Evolutionary conservation across 2,888 invertebrate genomes (phyloP), one percentile per base, ranked within the genome.

Genomic region (Eudemis profundana): DNA sequence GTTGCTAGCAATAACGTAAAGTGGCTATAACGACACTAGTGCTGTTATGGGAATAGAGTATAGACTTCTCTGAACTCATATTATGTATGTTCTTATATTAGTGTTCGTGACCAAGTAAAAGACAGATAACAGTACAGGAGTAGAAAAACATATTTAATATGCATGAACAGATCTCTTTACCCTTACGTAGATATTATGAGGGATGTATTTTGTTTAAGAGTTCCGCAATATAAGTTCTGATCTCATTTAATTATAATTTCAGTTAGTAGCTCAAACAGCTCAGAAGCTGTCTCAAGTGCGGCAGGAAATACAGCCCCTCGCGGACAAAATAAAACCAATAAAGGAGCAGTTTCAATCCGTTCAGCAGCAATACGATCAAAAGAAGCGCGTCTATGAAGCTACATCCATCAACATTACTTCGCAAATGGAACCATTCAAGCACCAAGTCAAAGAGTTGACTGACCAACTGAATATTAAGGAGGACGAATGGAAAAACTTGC

Each of bases 371-470:
- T 95, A 94, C 79, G 95, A 96, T 72, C 94, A 95, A 74, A 94
- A 94, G 85, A 96, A 96, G 82, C 81, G 93, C 69, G 83, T 93
- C 21, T 96, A 95, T 78, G 95, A 96, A 79, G 93, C 95, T 3
- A 93, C 94, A 60, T 93, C 94, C 23, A 92, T 92, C 72, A 93
- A 92, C 74, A 89, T 93, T 70, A 88, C 90, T 12, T 91, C 92
- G 1, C 92, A 93, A 83, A 89, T 93, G 87, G 93, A 93, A 68
- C 93, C 94, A 68, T 75, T 94, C 17, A 93, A 93, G 72, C 88
- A 89, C 63, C 86, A 89, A 76, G 93, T 94, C 53, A 91, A 92
- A 68, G 91, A 93, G 72, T 78, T 93, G 69, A 91, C 92, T 67
- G 92, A 93, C 67, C 85, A 86, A 59, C 85, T 94, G 77, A 90